A percentile compares a stretch with the other conserved stretches of the same genome.
Conservation (phyloP, 2,888 invertebrate species). For the Tuberolachnus salignus region DNA sequence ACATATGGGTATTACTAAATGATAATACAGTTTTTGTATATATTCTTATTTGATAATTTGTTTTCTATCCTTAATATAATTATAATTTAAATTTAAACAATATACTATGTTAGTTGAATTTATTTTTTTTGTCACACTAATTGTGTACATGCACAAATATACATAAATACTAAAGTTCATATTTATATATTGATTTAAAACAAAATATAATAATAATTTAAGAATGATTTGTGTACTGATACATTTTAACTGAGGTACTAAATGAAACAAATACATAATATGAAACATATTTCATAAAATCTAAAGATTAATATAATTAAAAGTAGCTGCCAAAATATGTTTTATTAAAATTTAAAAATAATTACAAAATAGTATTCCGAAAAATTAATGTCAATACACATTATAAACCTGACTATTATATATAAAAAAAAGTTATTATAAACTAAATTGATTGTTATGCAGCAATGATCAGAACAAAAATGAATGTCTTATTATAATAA, state of each 20-base stretch:
- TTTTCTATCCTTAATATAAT: not conserved
- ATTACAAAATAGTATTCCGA: not conserved
- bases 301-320: not conserved
- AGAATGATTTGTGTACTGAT: too few relatives aligned
- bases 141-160: not conserved
- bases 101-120: not conserved
- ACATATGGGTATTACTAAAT: not conserved
- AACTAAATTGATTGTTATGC: slow-evolving; percentile 5
- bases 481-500: not conserved
- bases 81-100: not conserved
- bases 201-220: too few relatives aligned
- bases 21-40: not conserved
- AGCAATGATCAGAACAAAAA: not conserved
- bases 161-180: not conserved
- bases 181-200: not conserved
- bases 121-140: not conserved
- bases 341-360: slow-evolving; percentile 31
- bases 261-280: not conserved
- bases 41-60: not conserved
- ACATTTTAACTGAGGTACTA: not conserved
- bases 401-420: not conserved
- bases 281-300: not conserved
- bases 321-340: not conserved
- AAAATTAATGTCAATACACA: slow-evolving; percentile 6
- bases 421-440: not conserved